Evolutionary conservation across 2,797 vertebrate species (phyloP).

Genomic region (Odontamblyopus lacepedii): DNA sequence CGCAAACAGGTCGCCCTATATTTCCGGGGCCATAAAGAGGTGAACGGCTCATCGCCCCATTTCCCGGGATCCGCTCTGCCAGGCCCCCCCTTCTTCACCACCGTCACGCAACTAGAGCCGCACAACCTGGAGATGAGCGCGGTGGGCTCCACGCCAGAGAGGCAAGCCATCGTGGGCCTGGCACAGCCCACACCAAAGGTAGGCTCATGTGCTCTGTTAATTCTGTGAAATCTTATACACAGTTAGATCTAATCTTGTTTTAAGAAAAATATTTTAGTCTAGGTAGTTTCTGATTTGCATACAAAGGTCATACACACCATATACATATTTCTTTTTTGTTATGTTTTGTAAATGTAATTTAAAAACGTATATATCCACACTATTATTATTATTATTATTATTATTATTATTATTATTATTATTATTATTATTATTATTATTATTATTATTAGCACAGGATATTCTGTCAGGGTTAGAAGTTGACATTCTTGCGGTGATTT

Average conservation of each 20-base stretch:
- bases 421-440: neutral
- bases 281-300: too few species aligned
- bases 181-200: slow-evolving; percentile 98
- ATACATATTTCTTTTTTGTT: too few species aligned
- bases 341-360: too few species aligned
- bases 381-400: too few species aligned
- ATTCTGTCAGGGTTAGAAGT: slow-evolving; percentile 64
- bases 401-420: neutral
- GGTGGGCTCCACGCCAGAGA: slow-evolving; percentile 87
- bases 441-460: neutral
- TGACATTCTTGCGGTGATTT: slow-evolving; percentile 68
- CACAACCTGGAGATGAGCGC: slow-evolving; percentile 90
- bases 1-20: slow-evolving; percentile 98
- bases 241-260: too few species aligned
- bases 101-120: slow-evolving; percentile 94
- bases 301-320: too few species aligned
- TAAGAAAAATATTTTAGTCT: too few species aligned
- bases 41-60: slow-evolving; percentile 86
- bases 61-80: slow-evolving; percentile 89
- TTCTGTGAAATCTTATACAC: neutral
- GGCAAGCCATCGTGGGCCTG: slow-evolving; percentile 91
- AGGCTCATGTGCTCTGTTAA: neutral
- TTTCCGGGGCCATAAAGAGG: slow-evolving; percentile 97
- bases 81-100: slow-evolving; percentile 92
- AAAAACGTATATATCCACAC: too few species aligned